Evolutionary conservation across 2,888 invertebrate species (phyloP), one percentile per base, ranked within the genome.

Genomic region (Mimas tiliae): DNA sequence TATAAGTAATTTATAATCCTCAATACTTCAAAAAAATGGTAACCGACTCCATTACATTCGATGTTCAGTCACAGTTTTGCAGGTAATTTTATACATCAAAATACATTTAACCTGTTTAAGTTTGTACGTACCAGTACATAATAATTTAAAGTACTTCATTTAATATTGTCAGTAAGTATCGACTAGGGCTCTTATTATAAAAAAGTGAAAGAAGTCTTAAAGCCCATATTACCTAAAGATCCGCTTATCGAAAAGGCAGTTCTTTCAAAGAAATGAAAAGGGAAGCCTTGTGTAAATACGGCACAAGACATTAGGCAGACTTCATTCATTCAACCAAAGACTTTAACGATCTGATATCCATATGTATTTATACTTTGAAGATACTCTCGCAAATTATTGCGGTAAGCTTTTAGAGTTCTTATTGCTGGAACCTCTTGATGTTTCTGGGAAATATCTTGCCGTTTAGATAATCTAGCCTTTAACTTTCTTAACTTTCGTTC

Each of bases 311-410:
- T 58, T 58, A 58, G 45, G 64, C 8, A 38, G 19, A 8, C 62
- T 45, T 58, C 47, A 62, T 47, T 47, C 16, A 51, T 64, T 63
- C 42, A 50, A 14, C 19, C 45, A 12, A 34, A 47, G 14, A 67
- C 62, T 50, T 64, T 69, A 67, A 58, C 16, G 58, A 19, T 42
- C 38, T 42, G 38, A 42, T 42, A 58, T 58, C 38, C 42, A 38
- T 38, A 12, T 67, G 72, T 69, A 70, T 70, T 71, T 19, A 8
- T 38, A 38, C 72, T 65, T 21, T 69, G 74, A 75, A 76, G 70
- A 74, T 72, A 72, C 72, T 72, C 70, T 71, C 70, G 68, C 65
- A 74, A 77, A 78, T 74, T 73, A 70, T 65, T 68, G 55, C 70
- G 65, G 74, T 75, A 78, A 72, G 69, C 73, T 79, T 72, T 75